Base-by-base conservation (phyloP, 2,113 vertebrate genomes). In the Semicossyphus pulcher region DNA sequence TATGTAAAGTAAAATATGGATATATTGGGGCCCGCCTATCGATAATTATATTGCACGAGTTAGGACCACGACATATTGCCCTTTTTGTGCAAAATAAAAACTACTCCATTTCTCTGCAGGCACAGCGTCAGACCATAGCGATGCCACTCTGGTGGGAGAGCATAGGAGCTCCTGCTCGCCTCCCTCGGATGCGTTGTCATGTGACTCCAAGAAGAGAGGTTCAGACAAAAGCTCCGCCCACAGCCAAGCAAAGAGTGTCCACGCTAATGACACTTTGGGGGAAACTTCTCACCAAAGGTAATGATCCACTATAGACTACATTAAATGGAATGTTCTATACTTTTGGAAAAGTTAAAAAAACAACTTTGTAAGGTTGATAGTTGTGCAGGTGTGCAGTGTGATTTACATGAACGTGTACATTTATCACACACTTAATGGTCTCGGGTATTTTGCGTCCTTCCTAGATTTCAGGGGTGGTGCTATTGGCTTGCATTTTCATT, bases 221-320 rank as follows among this genome's bases (percentile, higher is more conserved):
- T 88, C 11, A 58, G 74, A 86, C 72, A 94, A 85, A 88, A 74
- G 88, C 80, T 92, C 92, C 42, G 44, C 25, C 54, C 91, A 87
- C 60, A 94, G 93, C 67, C 90, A 86, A 34, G 92, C 91, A 21
- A 94, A 51, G 89, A 91, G 92, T 25, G 47, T 81, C 9, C 94
- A 94, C 61, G 90, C 92, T 5, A 94, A 94, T 72, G 92, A 88
- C 66, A 92, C 93, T 0, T 74, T 90, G 72, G 94, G 94, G 45
- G 94, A 95, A 52, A 60, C 93, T 25, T 95, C 95, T 66, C 71
- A 89, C 3, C 56, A 92, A 85, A 97, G 97, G 97, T 99, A 95
- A 90, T n/a, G 1, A 53, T 25, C 3, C 12, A 10, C 4, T 0
- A 9, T 4, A 54, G 4, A 36, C 2, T 16, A 3, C 6, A 39